phyloP scores from a whole-genome alignment of 1,140 invertebrate species.

The Elymnias hypermnestra region DNA sequence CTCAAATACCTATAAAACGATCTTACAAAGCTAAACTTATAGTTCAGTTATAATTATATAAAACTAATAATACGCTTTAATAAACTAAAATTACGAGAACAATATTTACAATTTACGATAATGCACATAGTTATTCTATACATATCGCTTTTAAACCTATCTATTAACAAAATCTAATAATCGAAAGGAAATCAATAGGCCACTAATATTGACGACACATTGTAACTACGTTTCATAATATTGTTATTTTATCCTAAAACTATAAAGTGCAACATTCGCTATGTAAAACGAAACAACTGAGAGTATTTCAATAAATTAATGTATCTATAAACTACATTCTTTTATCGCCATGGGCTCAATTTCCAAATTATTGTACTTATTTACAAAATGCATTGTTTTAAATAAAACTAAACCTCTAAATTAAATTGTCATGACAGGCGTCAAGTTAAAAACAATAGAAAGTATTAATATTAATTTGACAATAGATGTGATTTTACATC shows the following conservation, averaged over 20 bases:
- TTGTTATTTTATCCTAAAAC: conserved; percentile 62
- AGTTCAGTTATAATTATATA: conserved; percentile 46
- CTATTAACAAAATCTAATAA: conserved; percentile 64
- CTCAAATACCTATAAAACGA: conserved; percentile 54
- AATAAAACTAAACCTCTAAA: conserved; percentile 12
- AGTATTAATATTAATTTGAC: conserved; percentile 1
- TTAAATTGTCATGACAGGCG: conserved; percentile 18
- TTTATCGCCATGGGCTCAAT: conserved; percentile 46
- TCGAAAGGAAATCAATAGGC: conserved; percentile 51
- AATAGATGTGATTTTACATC: conserved; percentile 11
- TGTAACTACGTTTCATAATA: conserved; percentile 63
- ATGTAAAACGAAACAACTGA: conserved; percentile 67
- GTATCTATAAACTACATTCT: conserved; percentile 53
- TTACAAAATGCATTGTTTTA: conserved; percentile 68
- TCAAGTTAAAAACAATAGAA: not conserved
- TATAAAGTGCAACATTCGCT: conserved; percentile 72
- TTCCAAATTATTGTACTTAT: conserved; percentile 61
- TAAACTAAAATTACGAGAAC: conserved; percentile 68
- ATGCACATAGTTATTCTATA: conserved; percentile 61
- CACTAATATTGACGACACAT: conserved; percentile 69
- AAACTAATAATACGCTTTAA: conserved; percentile 70
- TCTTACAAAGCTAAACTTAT: conserved; percentile 66
- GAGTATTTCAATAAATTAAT: conserved; percentile 72
- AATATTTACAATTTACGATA: conserved; percentile 70
- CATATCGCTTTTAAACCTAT: conserved; percentile 67